These are phyloP conservation scores for Clinocottus analis DNA, from an alignment of 2,113 vertebrate genomes.

Conservation along the genomic window DNA sequence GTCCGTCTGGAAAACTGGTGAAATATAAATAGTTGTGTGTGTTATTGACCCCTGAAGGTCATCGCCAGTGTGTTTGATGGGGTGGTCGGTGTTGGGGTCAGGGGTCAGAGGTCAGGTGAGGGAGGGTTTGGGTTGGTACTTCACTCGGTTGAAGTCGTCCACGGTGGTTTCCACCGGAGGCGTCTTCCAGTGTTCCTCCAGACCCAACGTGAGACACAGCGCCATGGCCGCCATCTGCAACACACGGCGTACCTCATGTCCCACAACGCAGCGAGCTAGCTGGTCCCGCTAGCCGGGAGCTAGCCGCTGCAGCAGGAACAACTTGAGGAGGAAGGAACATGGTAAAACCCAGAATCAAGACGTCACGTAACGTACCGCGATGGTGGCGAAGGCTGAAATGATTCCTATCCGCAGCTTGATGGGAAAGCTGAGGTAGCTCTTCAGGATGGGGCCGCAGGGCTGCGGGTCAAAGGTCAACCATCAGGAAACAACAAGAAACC, in stretches of 20 bases:
- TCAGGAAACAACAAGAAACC: background rate
- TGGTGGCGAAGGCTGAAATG: constrained; percentile 74
- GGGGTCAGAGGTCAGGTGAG: constrained; percentile 52
- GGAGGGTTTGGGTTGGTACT: constrained; percentile 71
- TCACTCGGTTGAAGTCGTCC: constrained; percentile 72
- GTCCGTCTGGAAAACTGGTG: no score
- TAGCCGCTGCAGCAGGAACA: no score
- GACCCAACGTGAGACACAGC: constrained; percentile 66
- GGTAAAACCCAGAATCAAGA: no score
- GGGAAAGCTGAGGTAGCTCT: constrained; percentile 71
- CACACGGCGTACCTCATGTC: background rate
- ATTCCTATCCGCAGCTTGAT: constrained; percentile 75
- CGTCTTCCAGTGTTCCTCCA: constrained; percentile 67
- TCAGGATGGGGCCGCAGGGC: constrained; percentile 76
- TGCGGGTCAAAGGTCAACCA: constrained; percentile 37
- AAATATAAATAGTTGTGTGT: constrained; percentile 10
- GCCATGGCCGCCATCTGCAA: constrained; percentile 69
- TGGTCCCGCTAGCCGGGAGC: no score
- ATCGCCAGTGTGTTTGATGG: background rate
- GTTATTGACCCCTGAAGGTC: background rate
- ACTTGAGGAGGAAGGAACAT: no score
- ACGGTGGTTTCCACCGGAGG: constrained; percentile 52
- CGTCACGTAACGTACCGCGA: no score
- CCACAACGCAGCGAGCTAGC: no score
- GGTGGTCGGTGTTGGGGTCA: background rate